These are phyloP conservation scores for Microcaecilia unicolor DNA, from an alignment of 2,797 vertebrate genomes.

Conservation along the genomic window DNA sequence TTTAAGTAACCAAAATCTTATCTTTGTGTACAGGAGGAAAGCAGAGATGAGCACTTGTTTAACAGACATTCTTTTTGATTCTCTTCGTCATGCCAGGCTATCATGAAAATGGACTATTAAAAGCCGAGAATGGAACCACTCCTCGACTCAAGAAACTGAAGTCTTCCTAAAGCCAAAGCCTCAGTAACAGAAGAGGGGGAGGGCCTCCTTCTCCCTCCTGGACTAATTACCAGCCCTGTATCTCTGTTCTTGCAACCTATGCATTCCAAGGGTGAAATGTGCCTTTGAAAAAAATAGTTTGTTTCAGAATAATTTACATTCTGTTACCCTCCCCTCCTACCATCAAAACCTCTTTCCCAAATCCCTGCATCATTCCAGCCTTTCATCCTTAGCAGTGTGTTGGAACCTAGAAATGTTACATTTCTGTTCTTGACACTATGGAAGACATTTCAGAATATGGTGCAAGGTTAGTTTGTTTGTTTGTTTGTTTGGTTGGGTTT, in stretches of 20 bases:
- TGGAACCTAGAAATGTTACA: too few species aligned
- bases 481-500: slow-evolving; percentile 11
- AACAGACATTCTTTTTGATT: neutral
- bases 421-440: too few species aligned
- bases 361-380: too few species aligned
- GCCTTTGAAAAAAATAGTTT: slow-evolving; percentile 23
- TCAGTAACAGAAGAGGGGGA: slow-evolving; percentile 28
- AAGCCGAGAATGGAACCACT: slow-evolving; percentile 85
- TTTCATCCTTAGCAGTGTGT: too few species aligned
- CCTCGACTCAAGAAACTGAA: slow-evolving; percentile 91
- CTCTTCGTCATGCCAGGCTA: slow-evolving; percentile 55
- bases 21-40: too few species aligned
- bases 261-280: slow-evolving; percentile 1
- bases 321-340: slow-evolving; percentile 10
- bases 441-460: neutral
- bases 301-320: slow-evolving; percentile 18
- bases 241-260: neutral
- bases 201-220: too few species aligned
- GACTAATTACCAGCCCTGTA: slow-evolving; percentile 16
- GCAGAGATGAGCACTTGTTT: neutral
- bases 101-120: slow-evolving; percentile 86
- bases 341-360: too few species aligned
- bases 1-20: too few species aligned
- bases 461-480: slow-evolving; percentile 39
- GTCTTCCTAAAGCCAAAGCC: slow-evolving; percentile 62